A percentile compares a stretch with the other conserved stretches of the same genome.
These are phyloP conservation scores for Larimichthys polyactis DNA, from an alignment of 2,113 vertebrate species.

Conservation along the genomic window DNA sequence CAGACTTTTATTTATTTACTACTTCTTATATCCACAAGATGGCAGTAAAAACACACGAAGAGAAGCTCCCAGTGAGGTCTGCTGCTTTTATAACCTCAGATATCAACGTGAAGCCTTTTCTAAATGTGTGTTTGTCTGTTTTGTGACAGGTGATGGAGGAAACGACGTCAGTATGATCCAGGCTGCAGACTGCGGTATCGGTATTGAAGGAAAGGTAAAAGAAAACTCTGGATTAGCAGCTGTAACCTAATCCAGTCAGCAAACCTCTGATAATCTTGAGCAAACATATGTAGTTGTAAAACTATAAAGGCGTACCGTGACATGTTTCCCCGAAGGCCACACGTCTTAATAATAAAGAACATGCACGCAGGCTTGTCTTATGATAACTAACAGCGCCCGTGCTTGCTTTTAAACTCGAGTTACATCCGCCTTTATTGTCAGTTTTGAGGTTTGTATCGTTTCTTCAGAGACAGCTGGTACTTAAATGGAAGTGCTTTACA, in stretches of 20 bases:
- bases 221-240: not conserved
- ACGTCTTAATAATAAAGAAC: not conserved
- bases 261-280: not conserved
- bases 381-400: not conserved
- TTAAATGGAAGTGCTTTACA: not conserved
- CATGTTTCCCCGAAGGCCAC: not conserved
- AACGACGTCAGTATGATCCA: constrained; percentile 99
- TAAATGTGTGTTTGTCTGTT: not conserved
- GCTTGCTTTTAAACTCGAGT: not conserved
- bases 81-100: not conserved
- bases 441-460: not conserved
- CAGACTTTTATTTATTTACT: not conserved
- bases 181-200: constrained; percentile 97
- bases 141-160: constrained; percentile 91
- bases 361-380: not conserved
- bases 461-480: not conserved
- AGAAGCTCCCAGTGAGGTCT: not conserved
- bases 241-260: not conserved
- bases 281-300: not conserved
- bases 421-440: not conserved
- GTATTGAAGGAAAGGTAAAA: constrained; percentile 98
- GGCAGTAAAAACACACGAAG: constrained; percentile 41
- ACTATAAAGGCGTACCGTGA: not conserved
- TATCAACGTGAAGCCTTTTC: not conserved
- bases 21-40: constrained; percentile 64